phyloP scores from a whole-genome alignment of 2,888 invertebrate genomes.

The Agonopterix subpropinquella region DNA sequence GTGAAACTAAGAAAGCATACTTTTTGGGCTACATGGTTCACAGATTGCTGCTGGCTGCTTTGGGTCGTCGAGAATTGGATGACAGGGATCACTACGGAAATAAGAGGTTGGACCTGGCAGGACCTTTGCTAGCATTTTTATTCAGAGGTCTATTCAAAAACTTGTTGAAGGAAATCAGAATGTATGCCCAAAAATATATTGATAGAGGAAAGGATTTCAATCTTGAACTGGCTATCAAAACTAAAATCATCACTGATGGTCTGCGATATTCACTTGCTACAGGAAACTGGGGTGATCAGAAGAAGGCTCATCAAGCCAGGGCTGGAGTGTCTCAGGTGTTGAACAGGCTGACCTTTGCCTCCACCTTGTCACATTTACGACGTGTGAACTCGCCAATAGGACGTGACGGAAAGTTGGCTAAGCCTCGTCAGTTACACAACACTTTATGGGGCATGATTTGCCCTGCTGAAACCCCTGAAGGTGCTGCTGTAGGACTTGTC shows the following conservation, averaged over 20 bases:
- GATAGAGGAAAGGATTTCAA: constrained; percentile 99
- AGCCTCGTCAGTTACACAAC: constrained; percentile 99
- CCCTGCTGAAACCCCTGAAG: constrained; percentile 99
- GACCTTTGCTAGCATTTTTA: constrained; percentile 96
- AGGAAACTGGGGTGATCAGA: constrained; percentile 99
- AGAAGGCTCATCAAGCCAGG: constrained; percentile 99
- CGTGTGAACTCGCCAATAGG: constrained; percentile 99
- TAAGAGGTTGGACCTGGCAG: constrained; percentile 97
- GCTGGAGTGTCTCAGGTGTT: constrained; percentile 98
- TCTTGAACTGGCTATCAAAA: constrained; percentile 96
- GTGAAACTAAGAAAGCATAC: constrained; percentile 99
- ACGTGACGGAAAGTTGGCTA: constrained; percentile 98
- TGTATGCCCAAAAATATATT: constrained; percentile 99
- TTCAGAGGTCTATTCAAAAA: constrained; percentile 98
- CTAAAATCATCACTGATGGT: constrained; percentile 98
- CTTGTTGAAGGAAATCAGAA: constrained; percentile 96
- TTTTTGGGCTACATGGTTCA: constrained; percentile 99
- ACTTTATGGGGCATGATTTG: constrained; percentile 99
- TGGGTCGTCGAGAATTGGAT: constrained; percentile 97
- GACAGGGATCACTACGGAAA: constrained; percentile 99
- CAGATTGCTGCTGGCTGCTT: constrained; percentile 92
- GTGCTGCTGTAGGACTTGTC: constrained; percentile 96
- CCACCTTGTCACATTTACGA: constrained; percentile 97
- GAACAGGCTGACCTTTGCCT: constrained; percentile 98
- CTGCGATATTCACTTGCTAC: constrained; percentile 98